Evolutionary conservation across 2,797 vertebrate species (phyloP), one percentile per base, ranked within the genome.

Genomic region (Mastacembelus armatus): DNA sequence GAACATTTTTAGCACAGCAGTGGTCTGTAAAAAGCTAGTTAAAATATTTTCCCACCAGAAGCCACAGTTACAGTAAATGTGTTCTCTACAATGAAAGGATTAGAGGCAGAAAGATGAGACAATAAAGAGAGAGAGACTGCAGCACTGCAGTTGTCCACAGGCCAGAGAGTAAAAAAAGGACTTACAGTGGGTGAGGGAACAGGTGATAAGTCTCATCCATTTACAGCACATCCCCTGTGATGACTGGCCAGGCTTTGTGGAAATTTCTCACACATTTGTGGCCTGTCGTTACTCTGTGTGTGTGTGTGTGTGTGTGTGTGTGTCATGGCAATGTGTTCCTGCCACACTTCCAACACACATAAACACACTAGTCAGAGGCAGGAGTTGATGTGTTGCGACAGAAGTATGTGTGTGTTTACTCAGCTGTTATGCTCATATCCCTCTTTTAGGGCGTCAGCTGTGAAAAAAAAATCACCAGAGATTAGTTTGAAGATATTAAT

Each of bases 151-250:
- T 19, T 54, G 43, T 64, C 27, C 50, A 52, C 14, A 26, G 39
- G 36, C 7, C 65, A 42, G 26, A 65, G 21, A 54, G 36, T 50
- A 27, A 42, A 68, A 65, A 30, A 47, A 56, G n/a, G 30, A 1
- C 0, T 5, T 35, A 36, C 44, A 60, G 59, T 43, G 29, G 49
- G 71, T 9, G n/a, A 55, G 30, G 60, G 47, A 83, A 87, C 85
- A 86, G 88, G 71, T 86, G 86, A 67, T 68, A 74, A 69, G 50
- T 68, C 59, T 43, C 1, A 8, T 71, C 71, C 62, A 71, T 80
- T 86, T 84, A 68, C 77, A 77, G 73, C 59, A 55, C 54, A 38
- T 21, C 10, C n/a, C 15, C 40, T 62, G 36, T 69, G 79, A 68
- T 77, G 77, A 66, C 18, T 72, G 68, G 48, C 27, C 50, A 27